Percentiles rank a stretch among this genome's conserved stretches.
These are phyloP conservation scores for Dasysyrphus albostriatus DNA, from an alignment of 2,888 invertebrate species.

Conservation along the genomic window DNA sequence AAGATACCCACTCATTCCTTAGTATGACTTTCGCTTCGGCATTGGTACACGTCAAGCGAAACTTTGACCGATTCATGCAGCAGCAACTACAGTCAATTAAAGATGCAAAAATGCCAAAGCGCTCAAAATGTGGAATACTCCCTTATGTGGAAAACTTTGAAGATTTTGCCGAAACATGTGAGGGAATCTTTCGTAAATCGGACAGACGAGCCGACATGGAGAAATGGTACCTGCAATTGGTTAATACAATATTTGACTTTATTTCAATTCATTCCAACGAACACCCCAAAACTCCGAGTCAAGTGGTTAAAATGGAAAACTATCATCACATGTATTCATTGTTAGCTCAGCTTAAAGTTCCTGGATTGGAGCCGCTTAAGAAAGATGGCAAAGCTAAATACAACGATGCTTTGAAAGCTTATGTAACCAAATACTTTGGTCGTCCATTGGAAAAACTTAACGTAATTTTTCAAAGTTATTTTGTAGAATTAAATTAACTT, in stretches of 20 bases:
- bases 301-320: constrained; percentile 98
- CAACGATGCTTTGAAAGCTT: constrained; percentile 93
- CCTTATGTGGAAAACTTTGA: constrained; percentile 96
- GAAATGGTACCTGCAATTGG: constrained; percentile 93
- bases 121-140: constrained; percentile 94
- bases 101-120: constrained; percentile 88
- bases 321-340: constrained; percentile 96
- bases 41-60: constrained; percentile 93
- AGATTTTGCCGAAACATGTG: constrained; percentile 93
- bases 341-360: constrained; percentile 94
- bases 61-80: constrained; percentile 96
- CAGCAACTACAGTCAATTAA: constrained; percentile 92
- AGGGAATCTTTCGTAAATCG: constrained; percentile 93
- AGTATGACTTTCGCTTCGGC: constrained; percentile 94
- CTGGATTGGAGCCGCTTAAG: constrained; percentile 92
- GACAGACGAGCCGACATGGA: constrained; percentile 95
- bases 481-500: constrained; percentile 3
- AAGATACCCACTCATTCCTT: constrained; percentile 93
- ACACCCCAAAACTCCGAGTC: constrained; percentile 95
- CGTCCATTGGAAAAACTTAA: constrained; percentile 95
- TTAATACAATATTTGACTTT: constrained; percentile 93
- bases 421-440: constrained; percentile 98
- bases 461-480: constrained; percentile 84
- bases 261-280: constrained; percentile 91
- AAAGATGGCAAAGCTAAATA: constrained; percentile 96